These are phyloP conservation scores for Sanderia malayensis DNA, from an alignment of 30 jellyfish, hydroid and myxozoan genomes.

Conservation along the genomic window DNA sequence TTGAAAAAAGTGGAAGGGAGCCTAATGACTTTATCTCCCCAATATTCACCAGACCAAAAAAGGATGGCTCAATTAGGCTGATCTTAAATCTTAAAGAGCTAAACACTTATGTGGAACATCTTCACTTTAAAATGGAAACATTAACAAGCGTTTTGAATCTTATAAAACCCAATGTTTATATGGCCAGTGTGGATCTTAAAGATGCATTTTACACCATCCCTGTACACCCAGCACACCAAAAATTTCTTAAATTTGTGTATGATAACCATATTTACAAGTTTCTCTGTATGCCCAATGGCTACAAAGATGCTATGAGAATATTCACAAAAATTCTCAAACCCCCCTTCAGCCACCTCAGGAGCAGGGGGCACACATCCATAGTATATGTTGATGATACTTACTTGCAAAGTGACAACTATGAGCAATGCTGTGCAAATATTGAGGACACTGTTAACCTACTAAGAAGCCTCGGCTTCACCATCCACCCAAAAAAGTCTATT, in stretches of 20 bases:
- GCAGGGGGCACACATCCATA: conserved; percentile 29
- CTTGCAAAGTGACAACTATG: conserved; percentile 40
- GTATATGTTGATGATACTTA: conserved; percentile 50
- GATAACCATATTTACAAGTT: not conserved
- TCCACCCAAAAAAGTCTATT: conserved; percentile 36
- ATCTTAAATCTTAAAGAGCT: conserved; percentile 27
- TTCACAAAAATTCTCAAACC: conserved; percentile 59
- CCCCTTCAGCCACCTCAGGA: conserved; percentile 15
- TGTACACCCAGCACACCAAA: conserved; percentile 9
- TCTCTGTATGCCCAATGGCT: conserved; percentile 52
- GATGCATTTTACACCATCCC: conserved; percentile 22
- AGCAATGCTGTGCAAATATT: conserved; percentile 21
- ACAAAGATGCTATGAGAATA: conserved; percentile 31
- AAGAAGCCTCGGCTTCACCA: conserved; percentile 35
- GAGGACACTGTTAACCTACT: conserved; percentile 28
- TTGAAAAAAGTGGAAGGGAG: conserved; percentile 2
- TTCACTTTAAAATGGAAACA: conserved; percentile 56
- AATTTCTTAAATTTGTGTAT: conserved; percentile 16
- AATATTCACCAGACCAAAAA: conserved; percentile 29
- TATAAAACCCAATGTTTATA: conserved; percentile 39
- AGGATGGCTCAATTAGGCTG: conserved; percentile 47
- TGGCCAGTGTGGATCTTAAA: conserved; percentile 61
- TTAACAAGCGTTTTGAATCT: conserved; percentile 20
- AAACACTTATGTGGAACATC: conserved; percentile 16
- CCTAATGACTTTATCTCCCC: conserved; percentile 35